These are phyloP conservation scores for Equus quagga DNA, from an alignment of 2,113 vertebrate genomes.

Conservation along the genomic window DNA sequence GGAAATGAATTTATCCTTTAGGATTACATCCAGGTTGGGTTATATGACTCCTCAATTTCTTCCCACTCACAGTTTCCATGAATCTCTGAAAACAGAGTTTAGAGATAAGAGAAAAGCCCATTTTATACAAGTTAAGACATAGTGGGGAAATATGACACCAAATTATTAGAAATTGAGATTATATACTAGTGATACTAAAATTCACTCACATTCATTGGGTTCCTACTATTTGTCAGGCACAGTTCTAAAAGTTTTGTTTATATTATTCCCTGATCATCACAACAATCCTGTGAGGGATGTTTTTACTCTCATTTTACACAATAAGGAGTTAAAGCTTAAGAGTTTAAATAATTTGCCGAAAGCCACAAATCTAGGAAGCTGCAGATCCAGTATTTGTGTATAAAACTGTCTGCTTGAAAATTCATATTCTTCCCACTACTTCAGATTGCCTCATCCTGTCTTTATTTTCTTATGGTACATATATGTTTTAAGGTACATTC, in stretches of 20 bases:
- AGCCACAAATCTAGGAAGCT: not conserved
- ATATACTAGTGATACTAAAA: constrained; percentile 19
- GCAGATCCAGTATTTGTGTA: not conserved
- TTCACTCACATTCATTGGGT: not conserved
- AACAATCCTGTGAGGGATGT: not conserved
- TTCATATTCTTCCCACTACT: rapidly evolving
- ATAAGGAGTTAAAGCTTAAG: not conserved
- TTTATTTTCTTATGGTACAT: not conserved
- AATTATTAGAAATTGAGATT: not conserved
- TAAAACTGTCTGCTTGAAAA: not conserved
- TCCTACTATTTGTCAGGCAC: not conserved
- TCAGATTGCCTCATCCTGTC: not conserved
- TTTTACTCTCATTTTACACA: not conserved
- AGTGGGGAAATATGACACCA: not conserved
- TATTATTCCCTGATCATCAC: not conserved
- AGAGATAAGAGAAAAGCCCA: not conserved
- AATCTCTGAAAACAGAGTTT: constrained; percentile 46
- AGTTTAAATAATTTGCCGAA: constrained; percentile 17
- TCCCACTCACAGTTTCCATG: constrained; percentile 29
- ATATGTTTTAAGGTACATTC: not conserved
- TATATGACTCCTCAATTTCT: constrained; percentile 25
- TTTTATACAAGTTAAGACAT: constrained; percentile 30
- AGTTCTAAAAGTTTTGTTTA: not conserved
- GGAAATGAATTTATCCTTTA: constrained; percentile 80
- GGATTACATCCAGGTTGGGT: constrained; percentile 28